These are phyloP conservation scores for Drosophila pseudoobscura DNA, from an alignment of 1,140 invertebrate genomes.

Conservation along the genomic window DNA sequence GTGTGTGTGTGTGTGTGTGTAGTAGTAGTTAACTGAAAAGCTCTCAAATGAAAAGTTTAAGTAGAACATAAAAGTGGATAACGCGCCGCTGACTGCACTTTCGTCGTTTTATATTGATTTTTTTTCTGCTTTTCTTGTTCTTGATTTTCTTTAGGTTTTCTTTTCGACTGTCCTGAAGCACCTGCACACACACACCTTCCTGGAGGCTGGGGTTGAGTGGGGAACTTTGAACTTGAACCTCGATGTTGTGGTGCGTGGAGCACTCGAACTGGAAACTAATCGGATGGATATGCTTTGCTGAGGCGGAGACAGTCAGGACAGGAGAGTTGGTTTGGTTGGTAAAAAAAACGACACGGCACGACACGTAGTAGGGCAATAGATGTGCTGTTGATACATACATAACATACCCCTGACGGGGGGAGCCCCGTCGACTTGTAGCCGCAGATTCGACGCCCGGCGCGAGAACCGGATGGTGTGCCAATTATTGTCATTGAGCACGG, in stretches of 20 bases:
- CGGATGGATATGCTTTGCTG: conserved; percentile 26
- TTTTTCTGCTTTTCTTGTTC: conserved; percentile 7
- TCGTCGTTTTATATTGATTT: conserved; percentile 41
- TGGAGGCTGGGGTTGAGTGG: conserved; percentile 8
- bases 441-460: conserved; percentile 91
- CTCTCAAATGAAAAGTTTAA: conserved; percentile 68
- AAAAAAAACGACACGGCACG: conserved; percentile 83
- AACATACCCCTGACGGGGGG: conserved; percentile 91
- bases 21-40: conserved; percentile 60
- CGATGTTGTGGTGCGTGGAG: conserved; percentile 35
- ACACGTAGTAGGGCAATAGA: conserved; percentile 84
- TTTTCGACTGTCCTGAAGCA: conserved; percentile 36
- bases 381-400: conserved; percentile 88
- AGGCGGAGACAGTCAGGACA: conserved; percentile 12
- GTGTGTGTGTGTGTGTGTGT: conserved; percentile 32
- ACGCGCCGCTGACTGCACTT: conserved; percentile 65
- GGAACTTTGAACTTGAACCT: conserved; percentile 55
- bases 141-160: conserved; percentile 16
- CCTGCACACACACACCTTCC: conserved; percentile 57
- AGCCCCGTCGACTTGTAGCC: conserved; percentile 93
- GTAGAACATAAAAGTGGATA: conserved; percentile 49
- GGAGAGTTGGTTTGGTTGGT: conserved; percentile 37
- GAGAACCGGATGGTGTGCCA: conserved; percentile 97
- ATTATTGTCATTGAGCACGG: conserved; percentile 94
- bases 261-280: conserved; percentile 43